phyloP scores from a whole-genome alignment of 2,888 invertebrate species.

The Biston betularia region DNA sequence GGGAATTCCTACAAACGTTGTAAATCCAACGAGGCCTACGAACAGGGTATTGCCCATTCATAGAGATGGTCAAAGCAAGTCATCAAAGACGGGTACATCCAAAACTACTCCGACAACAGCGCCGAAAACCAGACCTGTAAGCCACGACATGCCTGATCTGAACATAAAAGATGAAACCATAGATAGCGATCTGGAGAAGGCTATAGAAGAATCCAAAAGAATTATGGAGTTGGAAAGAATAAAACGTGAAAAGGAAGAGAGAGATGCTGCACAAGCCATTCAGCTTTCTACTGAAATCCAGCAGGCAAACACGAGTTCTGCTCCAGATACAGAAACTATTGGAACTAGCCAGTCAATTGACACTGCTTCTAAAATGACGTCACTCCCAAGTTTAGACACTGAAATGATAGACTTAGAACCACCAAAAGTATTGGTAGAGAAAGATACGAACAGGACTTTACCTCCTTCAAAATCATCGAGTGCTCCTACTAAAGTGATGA shows the following conservation, averaged over 20 bases:
- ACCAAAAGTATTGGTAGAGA: constrained; percentile 73
- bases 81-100: constrained; percentile 63
- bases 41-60: constrained; percentile 93
- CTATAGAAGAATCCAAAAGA: constrained; percentile 81
- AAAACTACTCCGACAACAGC: constrained; percentile 62
- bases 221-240: constrained; percentile 80
- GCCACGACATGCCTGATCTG: constrained; percentile 83
- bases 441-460: constrained; percentile 68
- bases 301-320: constrained; percentile 68
- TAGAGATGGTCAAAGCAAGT: constrained; percentile 87
- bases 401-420: constrained; percentile 73
- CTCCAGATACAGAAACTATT: constrained; percentile 50
- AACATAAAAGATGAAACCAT: constrained; percentile 83
- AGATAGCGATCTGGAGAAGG: constrained; percentile 82
- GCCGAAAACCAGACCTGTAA: constrained; percentile 70
- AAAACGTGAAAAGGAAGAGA: constrained; percentile 79
- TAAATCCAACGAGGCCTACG: constrained; percentile 91
- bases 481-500: constrained; percentile 67
- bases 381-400: constrained; percentile 74
- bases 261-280: constrained; percentile 71
- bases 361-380: constrained; percentile 65
- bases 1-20: constrained; percentile 90
- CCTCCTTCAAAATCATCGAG: constrained; percentile 58
- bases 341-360: constrained; percentile 50
- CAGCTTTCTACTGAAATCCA: constrained; percentile 71